Conservation (phyloP, 1,140 invertebrate genomes). For the Caenorhabditis tropicalis region DNA sequence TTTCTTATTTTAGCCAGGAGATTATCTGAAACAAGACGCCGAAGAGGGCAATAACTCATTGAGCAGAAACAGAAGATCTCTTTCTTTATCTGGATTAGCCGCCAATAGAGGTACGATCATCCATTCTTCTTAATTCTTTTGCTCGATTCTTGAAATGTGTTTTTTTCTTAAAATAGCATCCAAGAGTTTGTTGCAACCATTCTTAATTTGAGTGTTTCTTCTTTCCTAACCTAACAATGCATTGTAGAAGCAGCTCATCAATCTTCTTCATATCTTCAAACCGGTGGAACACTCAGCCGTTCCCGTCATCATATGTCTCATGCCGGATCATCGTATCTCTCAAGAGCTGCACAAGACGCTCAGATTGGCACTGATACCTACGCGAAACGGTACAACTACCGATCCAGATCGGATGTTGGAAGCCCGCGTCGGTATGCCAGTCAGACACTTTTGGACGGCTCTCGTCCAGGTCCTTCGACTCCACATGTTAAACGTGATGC, state of each 20-base stretch:
- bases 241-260: conserved; percentile 28
- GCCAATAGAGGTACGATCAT: conserved; percentile 64
- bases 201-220: conserved; percentile 25
- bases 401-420: conserved; percentile 70
- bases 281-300: conserved; percentile 44
- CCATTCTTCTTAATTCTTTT: not conserved
- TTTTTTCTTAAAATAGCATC: not conserved
- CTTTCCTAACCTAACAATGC: conserved; percentile 21
- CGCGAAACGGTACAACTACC: conserved; percentile 68
- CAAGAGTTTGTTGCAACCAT: conserved; percentile 33
- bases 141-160: conserved; percentile 17
- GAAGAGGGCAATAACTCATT: conserved; percentile 68
- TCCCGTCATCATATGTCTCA: conserved; percentile 59
- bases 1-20: conserved; percentile 62
- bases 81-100: conserved; percentile 70
- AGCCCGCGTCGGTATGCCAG: conserved; percentile 68
- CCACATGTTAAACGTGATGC: conserved; percentile 67
- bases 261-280: conserved; percentile 29
- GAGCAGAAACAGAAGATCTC: conserved; percentile 64
- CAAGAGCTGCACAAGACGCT: conserved; percentile 59
- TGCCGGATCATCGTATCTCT: conserved; percentile 67
- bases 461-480: conserved; percentile 65
- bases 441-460: conserved; percentile 69
- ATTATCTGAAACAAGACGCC: conserved; percentile 68
- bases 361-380: conserved; percentile 62